Conservation (phyloP, 2,797 vertebrate genomes). For the Gymnocypris eckloni region DNA sequence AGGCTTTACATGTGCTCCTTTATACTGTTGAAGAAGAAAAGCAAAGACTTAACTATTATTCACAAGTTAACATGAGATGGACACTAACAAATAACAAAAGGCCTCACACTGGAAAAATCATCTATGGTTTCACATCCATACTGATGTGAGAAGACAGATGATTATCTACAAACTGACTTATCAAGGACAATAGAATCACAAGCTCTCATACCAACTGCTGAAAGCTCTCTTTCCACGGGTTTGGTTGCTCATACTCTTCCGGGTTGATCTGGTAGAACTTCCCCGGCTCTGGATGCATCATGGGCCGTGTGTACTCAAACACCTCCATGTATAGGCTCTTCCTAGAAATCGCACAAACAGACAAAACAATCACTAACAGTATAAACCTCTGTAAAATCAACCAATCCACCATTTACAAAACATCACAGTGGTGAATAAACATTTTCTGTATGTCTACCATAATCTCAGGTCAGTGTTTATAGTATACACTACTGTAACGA, state of each 20-base stretch:
- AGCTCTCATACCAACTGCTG: conserved; percentile 91
- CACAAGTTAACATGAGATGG: not conserved
- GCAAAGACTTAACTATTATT: not conserved
- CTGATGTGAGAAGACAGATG: not conserved
- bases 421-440: not conserved
- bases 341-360: conserved; percentile 75
- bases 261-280: conserved; percentile 99
- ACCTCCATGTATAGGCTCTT: conserved; percentile 99
- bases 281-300: conserved; percentile 99
- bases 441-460: not conserved
- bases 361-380: not conserved
- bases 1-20: conserved; percentile 98
- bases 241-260: conserved; percentile 98
- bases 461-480: not conserved
- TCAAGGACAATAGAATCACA: not conserved
- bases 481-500: too few species aligned
- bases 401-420: not conserved
- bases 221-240: conserved; percentile 99
- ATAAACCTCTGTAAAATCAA: not conserved
- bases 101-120: too few species aligned
- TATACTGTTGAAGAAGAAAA: conserved; percentile 85
- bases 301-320: conserved; percentile 98
- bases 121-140: conserved; percentile 10
- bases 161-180: not conserved
- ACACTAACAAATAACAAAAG: too few species aligned